Percentiles rank a stretch among this genome's conserved stretches.
phyloP scores from a whole-genome alignment of 2,797 vertebrate species.

The Microhierax caerulescens region DNA sequence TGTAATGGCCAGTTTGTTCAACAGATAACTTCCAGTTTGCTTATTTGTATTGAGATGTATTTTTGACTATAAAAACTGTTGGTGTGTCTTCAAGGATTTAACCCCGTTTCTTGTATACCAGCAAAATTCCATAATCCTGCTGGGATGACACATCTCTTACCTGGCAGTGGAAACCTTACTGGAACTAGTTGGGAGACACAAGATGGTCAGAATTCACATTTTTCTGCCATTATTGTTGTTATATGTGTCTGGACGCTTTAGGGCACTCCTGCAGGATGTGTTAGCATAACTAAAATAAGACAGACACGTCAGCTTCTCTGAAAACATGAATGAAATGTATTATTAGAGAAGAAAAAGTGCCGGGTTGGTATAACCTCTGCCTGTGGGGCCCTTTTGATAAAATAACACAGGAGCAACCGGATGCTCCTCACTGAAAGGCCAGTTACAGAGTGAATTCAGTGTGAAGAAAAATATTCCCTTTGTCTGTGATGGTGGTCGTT shows the following conservation, averaged over 20 bases:
- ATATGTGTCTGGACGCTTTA: neutral
- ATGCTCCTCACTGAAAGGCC: neutral
- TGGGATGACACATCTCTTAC: neutral
- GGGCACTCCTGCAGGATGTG: neutral
- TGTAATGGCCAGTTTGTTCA: neutral
- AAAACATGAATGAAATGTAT: constrained; percentile 13
- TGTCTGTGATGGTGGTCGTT: neutral
- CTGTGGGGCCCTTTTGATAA: neutral
- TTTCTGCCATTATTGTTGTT: neutral
- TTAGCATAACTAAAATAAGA: neutral
- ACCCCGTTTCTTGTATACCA: neutral
- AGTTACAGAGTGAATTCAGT: neutral
- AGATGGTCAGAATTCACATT: neutral
- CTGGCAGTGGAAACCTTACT: neutral
- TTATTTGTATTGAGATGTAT: neutral
- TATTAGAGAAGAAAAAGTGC: neutral
- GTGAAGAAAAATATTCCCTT: neutral
- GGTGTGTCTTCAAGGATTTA: neutral
- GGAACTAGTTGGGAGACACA: neutral
- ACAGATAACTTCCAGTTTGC: neutral
- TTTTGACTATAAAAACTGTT: neutral
- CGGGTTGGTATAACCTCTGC: constrained; percentile 2
- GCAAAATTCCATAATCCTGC: neutral
- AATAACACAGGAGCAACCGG: neutral
- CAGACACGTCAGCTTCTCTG: neutral